Percentiles rank a stretch among this genome's conserved stretches.
phyloP scores from a whole-genome alignment of 2,888 invertebrate genomes.

The Erebia epiphron region DNA sequence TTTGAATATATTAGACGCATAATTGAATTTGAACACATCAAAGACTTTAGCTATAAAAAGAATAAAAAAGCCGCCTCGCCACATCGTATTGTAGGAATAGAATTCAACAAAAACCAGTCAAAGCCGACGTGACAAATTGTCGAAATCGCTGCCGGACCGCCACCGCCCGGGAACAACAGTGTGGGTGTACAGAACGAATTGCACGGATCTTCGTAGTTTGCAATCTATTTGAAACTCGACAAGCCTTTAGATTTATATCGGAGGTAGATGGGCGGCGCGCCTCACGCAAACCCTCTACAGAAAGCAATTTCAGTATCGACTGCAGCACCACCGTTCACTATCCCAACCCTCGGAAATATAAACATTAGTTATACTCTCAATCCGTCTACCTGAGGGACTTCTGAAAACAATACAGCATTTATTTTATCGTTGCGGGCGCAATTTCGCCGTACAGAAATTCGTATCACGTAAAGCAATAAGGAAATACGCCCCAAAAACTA shows the following conservation, averaged over 20 bases:
- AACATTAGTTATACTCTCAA: slow-evolving; percentile 57
- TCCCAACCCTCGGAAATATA: slow-evolving; percentile 48
- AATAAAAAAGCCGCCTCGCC: slow-evolving; percentile 24
- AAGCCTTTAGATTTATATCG: slow-evolving; percentile 76
- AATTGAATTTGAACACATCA: slow-evolving; percentile 28
- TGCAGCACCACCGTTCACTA: slow-evolving; percentile 44
- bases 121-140: slow-evolving; percentile 68
- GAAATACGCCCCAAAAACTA: slow-evolving; percentile 47
- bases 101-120: slow-evolving; percentile 50
- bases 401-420: slow-evolving; percentile 58
- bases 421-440: slow-evolving; percentile 53
- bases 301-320: slow-evolving; percentile 69
- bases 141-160: slow-evolving; percentile 45
- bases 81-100: slow-evolving; percentile 44
- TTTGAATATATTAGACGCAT: neutral
- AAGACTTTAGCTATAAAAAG: slow-evolving; percentile 24
- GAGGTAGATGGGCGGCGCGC: slow-evolving; percentile 64
- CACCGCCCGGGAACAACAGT: slow-evolving; percentile 18
- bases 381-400: slow-evolving; percentile 41
- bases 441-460: slow-evolving; percentile 48
- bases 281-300: slow-evolving; percentile 62
- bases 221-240: slow-evolving; percentile 74
- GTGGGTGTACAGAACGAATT: slow-evolving; percentile 54
- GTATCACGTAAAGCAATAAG: slow-evolving; percentile 64
- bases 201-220: slow-evolving; percentile 67